Base-by-base conservation (phyloP, 2,113 vertebrate genomes). In the Trogon surrucura region DNA sequence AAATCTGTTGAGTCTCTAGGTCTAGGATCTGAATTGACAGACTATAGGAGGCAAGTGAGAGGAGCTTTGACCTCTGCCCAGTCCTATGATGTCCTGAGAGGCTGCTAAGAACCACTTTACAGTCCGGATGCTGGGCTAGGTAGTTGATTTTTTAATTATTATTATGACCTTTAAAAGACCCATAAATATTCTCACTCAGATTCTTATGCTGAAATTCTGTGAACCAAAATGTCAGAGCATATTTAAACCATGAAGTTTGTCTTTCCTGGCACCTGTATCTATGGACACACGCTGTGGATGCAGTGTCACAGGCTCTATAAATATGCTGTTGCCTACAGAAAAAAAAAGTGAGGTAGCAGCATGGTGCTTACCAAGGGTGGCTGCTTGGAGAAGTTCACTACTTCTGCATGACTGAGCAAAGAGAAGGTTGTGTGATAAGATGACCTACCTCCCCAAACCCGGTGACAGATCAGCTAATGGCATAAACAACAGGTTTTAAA, bases 391-490 rank as follows among this genome's bases (percentile, higher is more conserved):
- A 85, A 60, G 60, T 58, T 29, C 41, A 1, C 26, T 5, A 34
- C 51, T 70, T 72, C 34, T 29, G 27, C 57, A 13, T 0, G 3
- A 19, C 53, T 60, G 70, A 67, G 61, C 29, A 51, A 89, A 79
- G 48, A 78, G 38, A 61, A 75, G 7, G 45, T 53, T 64, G 22
- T 8, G 15, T 11, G n/a, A 16, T 14, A 50, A 69, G 41, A 36
- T 44, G 32, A 56, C 20, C 84, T 77, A 10, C 26, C 27, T 19
- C 41, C 44, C 58, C 18, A 58, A 85, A n/a, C 16, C 13, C 0
- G 0, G 13, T 0, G 14, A 16, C 26, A 57, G 9, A 26, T 11
- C 41, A 91, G 26, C 50, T 48, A 70, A 62, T 2, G 16, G 48
- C 62, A 73, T 7, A 73, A 70, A 70, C 4, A 66, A 21, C 60